A percentile compares a stretch with the other conserved stretches of the same genome.
Conservation (phyloP, 2,888 invertebrate genomes). For the Idaea straminata region DNA sequence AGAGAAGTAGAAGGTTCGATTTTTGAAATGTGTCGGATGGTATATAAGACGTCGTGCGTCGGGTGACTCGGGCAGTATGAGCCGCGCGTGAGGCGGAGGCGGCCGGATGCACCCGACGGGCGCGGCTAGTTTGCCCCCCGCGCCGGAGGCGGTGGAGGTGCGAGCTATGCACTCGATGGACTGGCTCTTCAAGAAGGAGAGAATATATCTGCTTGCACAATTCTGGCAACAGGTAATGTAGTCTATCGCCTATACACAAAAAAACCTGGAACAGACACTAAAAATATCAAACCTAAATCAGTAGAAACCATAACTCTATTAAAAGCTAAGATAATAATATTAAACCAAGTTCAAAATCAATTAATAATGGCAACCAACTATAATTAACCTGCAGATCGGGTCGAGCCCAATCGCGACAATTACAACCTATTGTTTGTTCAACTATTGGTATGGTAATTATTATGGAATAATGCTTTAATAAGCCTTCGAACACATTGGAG, state of each 20-base stretch:
- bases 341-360: constrained; percentile 58
- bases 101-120: constrained; percentile 88
- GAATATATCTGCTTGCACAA: constrained; percentile 95
- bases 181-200: constrained; percentile 97
- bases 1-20: constrained; percentile 30
- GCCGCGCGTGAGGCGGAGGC: constrained; percentile 57
- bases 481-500: constrained; percentile 11
- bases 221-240: constrained; percentile 96
- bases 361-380: constrained; percentile 51
- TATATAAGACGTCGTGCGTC: constrained; percentile 32
- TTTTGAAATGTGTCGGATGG: constrained; percentile 42
- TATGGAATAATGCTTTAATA: constrained; percentile 20
- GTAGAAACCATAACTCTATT: constrained; percentile 18
- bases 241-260: neutral
- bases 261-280: constrained; percentile 2
- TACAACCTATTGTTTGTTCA: constrained; percentile 53
- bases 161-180: constrained; percentile 97
- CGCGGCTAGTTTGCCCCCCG: constrained; percentile 87
- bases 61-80: constrained; percentile 52
- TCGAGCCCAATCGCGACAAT: constrained; percentile 35
- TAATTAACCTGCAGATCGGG: constrained; percentile 33
- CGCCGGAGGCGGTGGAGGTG: constrained; percentile 90
- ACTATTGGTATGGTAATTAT: constrained; percentile 32
- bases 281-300: constrained; percentile 6
- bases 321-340: constrained; percentile 30